Conservation (phyloP, 2,888 invertebrate genomes). For the Eupithecia inturbata region DNA sequence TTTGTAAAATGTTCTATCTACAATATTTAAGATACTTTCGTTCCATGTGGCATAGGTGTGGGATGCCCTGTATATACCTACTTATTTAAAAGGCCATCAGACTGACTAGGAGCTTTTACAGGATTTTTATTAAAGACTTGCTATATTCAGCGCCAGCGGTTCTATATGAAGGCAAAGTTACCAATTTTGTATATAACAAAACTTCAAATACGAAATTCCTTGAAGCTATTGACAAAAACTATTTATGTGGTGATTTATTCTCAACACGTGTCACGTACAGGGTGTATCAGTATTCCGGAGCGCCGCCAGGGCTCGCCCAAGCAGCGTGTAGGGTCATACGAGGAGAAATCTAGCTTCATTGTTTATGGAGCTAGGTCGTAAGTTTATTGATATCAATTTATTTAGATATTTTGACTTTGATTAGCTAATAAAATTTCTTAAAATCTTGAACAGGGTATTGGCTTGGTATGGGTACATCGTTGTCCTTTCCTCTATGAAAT, state of each 20-base stretch:
- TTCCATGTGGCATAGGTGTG: no score
- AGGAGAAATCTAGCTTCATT: conserved; percentile 22
- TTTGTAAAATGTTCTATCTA: no score
- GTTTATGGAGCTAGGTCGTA: conserved; percentile 19
- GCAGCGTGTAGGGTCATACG: conserved; percentile 17
- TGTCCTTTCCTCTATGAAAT: no score
- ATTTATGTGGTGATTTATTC: conserved; percentile 20
- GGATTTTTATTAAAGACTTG: background rate
- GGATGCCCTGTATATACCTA: no score
- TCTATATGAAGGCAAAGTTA: background rate
- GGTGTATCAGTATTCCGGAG: conserved; percentile 31
- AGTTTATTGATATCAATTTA: background rate
- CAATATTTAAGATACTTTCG: no score
- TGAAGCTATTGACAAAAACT: conserved; percentile 15
- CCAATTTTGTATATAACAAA: background rate
- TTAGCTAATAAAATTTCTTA: no score
- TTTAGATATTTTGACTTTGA: no score
- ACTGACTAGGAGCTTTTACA: no score
- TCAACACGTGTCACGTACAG: conserved; percentile 24
- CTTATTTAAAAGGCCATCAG: no score
- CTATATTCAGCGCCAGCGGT: background rate
- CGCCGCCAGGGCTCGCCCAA: conserved; percentile 16
- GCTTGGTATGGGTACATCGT: no score
- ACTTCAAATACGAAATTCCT: conserved; percentile 4
- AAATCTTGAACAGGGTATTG: no score